Evolutionary conservation across 2,113 vertebrate genomes (phyloP), one percentile per base, ranked within the genome.

Genomic region (Macquaria ambigua): DNA sequence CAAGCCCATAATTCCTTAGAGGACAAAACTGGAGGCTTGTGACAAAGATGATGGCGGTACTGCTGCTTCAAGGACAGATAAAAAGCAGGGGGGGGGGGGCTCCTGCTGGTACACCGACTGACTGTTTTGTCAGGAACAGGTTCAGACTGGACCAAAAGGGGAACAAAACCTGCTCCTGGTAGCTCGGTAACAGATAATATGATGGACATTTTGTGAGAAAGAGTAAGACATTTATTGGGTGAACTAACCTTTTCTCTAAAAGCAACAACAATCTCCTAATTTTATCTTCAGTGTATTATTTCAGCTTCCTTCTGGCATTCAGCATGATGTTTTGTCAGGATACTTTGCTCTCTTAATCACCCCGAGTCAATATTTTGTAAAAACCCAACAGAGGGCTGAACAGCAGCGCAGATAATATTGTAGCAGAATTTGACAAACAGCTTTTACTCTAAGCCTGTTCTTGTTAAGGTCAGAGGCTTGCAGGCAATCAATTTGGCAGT

Each of bases 101-200:
- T 77, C 50, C 62, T 41, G 63, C 61, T 53, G n/a, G 5, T 94
- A 95, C 95, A 95, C 96, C 86, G 3, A 97, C 28, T 52, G 94
- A 43, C 18, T 67, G 48, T 97, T 84, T 90, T 93, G 73, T 96
- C 94, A 63, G 59, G 15, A 68, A 58, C 28, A n/a, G 50, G 66
- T 62, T 63, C 12, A 56, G 53, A 50, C 61, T 23, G 12, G 34
- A 68, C 8, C 20, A 16, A 18, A 76, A 66, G 21, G 62, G 16
- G 55, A 25, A 50, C n/a, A 63, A 48, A 39, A 46, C 14, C 76
- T 58, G 18, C 18, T 68, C 21, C 5, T 34, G 8, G 21, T 46
- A 12, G 58, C 37, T 80, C 15, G 0, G 23, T 43, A 34, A 74
- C 28, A 18, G 31, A 77, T 11, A 63, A 58, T 46, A 52, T 23